Evolutionary conservation across 2,113 vertebrate genomes (phyloP).

Genomic region (Oncorhynchus keta): DNA sequence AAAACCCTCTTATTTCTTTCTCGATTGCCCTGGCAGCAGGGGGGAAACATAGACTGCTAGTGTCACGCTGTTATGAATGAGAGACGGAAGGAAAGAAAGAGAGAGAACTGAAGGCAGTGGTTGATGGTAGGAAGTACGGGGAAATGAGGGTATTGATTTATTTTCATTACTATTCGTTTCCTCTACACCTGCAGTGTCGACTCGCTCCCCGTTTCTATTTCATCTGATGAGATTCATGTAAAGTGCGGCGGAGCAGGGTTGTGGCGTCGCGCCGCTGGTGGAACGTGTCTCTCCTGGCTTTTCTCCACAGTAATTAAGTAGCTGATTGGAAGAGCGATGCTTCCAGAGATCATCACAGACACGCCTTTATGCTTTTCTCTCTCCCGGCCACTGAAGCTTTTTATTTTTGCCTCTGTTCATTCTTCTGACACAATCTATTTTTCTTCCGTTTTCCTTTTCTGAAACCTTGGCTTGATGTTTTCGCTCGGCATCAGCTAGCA

Average conservation of each 20-base stretch:
- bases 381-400: neutral
- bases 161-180: slow-evolving; percentile 48
- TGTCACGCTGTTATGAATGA: slow-evolving; percentile 23
- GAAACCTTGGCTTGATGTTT: neutral
- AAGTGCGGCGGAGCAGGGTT: neutral
- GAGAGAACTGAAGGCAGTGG: neutral
- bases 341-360: slow-evolving; percentile 19
- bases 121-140: neutral
- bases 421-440: slow-evolving; percentile 18
- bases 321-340: slow-evolving; percentile 29
- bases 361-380: neutral
- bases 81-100: slow-evolving; percentile 3
- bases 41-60: slow-evolving; percentile 1
- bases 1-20: neutral
- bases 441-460: slow-evolving; percentile 10
- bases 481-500: neutral
- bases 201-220: neutral
- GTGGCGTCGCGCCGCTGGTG: neutral
- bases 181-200: slow-evolving; percentile 2
- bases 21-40: neutral
- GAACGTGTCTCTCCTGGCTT: neutral
- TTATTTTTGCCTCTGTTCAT: neutral
- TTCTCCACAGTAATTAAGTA: slow-evolving; percentile 39
- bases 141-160: slow-evolving; percentile 46
- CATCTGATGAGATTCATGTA: slow-evolving; percentile 38